A percentile compares a stretch with the other conserved stretches of the same genome.
Evolutionary conservation across 2,113 vertebrate species (phyloP).

Genomic region (Heloderma charlesbogerti): DNA sequence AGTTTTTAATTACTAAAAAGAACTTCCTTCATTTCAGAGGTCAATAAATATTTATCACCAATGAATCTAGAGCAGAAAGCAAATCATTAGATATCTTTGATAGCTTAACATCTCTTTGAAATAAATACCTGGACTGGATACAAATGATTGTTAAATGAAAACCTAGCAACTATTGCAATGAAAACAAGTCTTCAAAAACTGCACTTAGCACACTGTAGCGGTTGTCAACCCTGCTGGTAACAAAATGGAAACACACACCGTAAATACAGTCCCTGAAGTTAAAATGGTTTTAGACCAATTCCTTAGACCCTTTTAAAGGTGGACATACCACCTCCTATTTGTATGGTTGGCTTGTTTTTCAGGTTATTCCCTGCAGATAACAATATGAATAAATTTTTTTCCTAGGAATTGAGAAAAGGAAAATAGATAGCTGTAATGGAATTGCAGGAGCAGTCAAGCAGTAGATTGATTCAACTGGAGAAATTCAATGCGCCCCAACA

Average conservation of each 20-base stretch:
- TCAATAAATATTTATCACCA: slow-evolving; percentile 25
- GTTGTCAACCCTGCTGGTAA: slow-evolving; percentile 50
- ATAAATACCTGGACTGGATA: slow-evolving; percentile 22
- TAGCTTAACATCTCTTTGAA: slow-evolving; percentile 42
- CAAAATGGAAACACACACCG: slow-evolving; percentile 52
- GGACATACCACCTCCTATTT: slow-evolving; percentile 58
- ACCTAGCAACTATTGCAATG: slow-evolving; percentile 34
- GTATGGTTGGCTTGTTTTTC: slow-evolving; percentile 59
- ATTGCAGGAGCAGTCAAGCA: slow-evolving; percentile 73
- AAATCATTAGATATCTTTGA: slow-evolving; percentile 28
- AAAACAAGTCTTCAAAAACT: slow-evolving; percentile 40
- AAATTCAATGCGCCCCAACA: slow-evolving; percentile 74
- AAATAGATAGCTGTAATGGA: slow-evolving; percentile 72
- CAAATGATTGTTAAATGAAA: slow-evolving; percentile 46
- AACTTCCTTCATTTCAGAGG: neutral
- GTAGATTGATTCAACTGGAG: slow-evolving; percentile 79
- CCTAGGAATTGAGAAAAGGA: slow-evolving; percentile 66
- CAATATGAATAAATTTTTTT: slow-evolving; percentile 49
- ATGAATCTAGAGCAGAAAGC: neutral
- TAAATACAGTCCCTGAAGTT: slow-evolving; percentile 65
- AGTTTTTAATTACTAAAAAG: neutral
- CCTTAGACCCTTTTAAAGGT: slow-evolving; percentile 58
- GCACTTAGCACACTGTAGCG: slow-evolving; percentile 42
- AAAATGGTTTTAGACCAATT: slow-evolving; percentile 60
- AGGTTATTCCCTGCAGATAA: slow-evolving; percentile 63